Conservation (phyloP, 2,888 invertebrate genomes). For the Drosophila eohydei region DNA sequence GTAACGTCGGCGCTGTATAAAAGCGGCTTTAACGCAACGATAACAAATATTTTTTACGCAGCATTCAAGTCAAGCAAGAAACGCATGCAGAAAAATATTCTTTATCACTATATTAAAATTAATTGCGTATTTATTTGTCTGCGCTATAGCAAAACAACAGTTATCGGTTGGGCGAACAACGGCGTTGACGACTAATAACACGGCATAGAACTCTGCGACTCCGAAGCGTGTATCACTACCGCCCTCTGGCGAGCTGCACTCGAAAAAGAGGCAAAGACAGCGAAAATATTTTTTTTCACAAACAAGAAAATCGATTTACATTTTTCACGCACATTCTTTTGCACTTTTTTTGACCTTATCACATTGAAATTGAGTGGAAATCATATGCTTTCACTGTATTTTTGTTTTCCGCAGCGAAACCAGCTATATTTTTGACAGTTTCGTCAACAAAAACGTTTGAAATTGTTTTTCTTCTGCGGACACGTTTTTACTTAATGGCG, state of each 20-base stretch:
- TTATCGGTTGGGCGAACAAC: slow-evolving; percentile 35
- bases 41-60: slow-evolving; percentile 19
- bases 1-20: slow-evolving; percentile 39
- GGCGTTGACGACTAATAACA: slow-evolving; percentile 47
- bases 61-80: slow-evolving; percentile 4
- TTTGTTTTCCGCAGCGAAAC: slow-evolving; percentile 74
- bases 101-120: slow-evolving; percentile 11
- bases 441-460: slow-evolving; percentile 78
- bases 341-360: slow-evolving; percentile 68
- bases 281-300: slow-evolving; percentile 80
- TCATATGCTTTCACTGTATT: slow-evolving; percentile 71
- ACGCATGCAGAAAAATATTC: slow-evolving; percentile 29
- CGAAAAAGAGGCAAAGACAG: slow-evolving; percentile 48
- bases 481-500: slow-evolving; percentile 85
- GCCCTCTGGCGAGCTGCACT: slow-evolving; percentile 55
- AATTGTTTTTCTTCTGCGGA: slow-evolving; percentile 84
- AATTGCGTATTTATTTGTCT: slow-evolving; percentile 5
- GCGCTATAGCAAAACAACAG: slow-evolving; percentile 29
- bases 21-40: slow-evolving; percentile 26
- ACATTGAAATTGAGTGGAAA: slow-evolving; percentile 70
- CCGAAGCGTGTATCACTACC: slow-evolving; percentile 54
- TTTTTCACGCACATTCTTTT: slow-evolving; percentile 84
- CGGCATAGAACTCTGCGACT: slow-evolving; percentile 67
- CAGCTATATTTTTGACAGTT: slow-evolving; percentile 78
- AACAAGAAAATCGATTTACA: slow-evolving; percentile 83